Percentiles rank a stretch among this genome's conserved stretches.
phyloP scores from a whole-genome alignment of 2,113 vertebrate genomes.

The Psophia crepitans region DNA sequence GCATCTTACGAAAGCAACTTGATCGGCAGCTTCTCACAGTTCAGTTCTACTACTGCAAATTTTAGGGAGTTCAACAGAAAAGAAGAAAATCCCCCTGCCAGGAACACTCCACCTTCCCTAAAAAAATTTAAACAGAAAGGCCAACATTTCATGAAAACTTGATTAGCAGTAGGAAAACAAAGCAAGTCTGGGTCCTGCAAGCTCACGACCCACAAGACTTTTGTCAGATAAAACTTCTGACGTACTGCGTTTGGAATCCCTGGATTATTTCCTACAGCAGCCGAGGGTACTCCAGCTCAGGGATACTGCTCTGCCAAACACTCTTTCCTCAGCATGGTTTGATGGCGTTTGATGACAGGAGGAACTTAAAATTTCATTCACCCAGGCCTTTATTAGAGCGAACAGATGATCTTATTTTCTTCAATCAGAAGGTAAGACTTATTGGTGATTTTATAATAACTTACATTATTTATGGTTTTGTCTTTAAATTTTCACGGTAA shows the following conservation, averaged over 20 bases:
- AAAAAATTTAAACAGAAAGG: not conserved
- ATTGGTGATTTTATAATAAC: not conserved
- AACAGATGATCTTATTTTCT: not conserved
- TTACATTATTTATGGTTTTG: not conserved
- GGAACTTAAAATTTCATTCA: not conserved
- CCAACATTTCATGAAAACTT: not conserved
- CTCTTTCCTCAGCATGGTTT: not conserved
- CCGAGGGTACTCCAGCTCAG: not conserved
- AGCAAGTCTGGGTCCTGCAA: not conserved
- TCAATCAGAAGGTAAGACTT: not conserved
- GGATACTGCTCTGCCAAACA: not conserved
- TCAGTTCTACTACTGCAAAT: not conserved
- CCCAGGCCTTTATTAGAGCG: not conserved
- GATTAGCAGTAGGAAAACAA: not conserved
- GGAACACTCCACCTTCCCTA: fast-evolving
- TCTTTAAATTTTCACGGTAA: not conserved
- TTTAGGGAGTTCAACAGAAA: not conserved
- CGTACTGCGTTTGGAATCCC: not conserved
- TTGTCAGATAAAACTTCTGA: not conserved
- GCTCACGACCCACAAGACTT: not conserved
- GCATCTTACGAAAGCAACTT: not conserved
- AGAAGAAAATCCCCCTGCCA: not conserved
- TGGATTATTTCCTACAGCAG: not conserved
- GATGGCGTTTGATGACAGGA: not conserved
- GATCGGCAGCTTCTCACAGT: not conserved